Evolutionary conservation across 2,797 vertebrate species (phyloP).

Genomic region (Takifugu ocellatus): DNA sequence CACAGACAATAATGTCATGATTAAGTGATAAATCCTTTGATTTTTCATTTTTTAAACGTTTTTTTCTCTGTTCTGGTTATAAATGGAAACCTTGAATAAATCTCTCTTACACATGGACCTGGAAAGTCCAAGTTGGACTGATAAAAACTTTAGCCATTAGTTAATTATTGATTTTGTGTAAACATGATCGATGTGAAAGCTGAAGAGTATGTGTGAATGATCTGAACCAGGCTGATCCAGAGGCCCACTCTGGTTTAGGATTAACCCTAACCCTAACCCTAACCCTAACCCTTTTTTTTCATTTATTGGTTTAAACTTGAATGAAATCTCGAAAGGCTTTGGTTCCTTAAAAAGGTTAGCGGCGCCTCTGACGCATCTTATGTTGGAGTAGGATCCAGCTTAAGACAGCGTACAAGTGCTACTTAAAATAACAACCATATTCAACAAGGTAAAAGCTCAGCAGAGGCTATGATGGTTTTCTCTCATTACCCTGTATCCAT

Average conservation of each 20-base stretch:
- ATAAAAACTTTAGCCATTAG: constrained; percentile 11
- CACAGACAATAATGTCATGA: not conserved
- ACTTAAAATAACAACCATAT: constrained; percentile 38
- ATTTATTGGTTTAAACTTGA: too few relatives aligned
- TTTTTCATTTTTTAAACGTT: too few relatives aligned
- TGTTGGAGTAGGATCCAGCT: not conserved
- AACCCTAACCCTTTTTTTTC: too few relatives aligned
- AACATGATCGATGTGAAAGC: constrained; percentile 3
- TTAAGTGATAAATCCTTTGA: not conserved
- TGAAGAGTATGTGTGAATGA: not conserved
- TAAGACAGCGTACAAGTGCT: not conserved
- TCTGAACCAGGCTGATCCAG: too few relatives aligned
- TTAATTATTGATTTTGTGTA: not conserved
- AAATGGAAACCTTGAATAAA: too few relatives aligned
- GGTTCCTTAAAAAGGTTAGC: too few relatives aligned
- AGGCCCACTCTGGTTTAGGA: too few relatives aligned
- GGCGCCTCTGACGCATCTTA: not conserved
- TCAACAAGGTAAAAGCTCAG: constrained; percentile 15
- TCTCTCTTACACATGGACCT: not conserved
- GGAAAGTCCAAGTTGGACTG: not conserved
- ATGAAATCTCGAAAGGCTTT: too few relatives aligned
- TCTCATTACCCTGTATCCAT: constrained; percentile 34
- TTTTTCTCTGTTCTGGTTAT: too few relatives aligned
- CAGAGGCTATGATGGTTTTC: constrained; percentile 2
- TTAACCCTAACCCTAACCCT: too few relatives aligned